Conservation (phyloP, 2,888 invertebrate species). For the Neoscelio sp. region DNA sequence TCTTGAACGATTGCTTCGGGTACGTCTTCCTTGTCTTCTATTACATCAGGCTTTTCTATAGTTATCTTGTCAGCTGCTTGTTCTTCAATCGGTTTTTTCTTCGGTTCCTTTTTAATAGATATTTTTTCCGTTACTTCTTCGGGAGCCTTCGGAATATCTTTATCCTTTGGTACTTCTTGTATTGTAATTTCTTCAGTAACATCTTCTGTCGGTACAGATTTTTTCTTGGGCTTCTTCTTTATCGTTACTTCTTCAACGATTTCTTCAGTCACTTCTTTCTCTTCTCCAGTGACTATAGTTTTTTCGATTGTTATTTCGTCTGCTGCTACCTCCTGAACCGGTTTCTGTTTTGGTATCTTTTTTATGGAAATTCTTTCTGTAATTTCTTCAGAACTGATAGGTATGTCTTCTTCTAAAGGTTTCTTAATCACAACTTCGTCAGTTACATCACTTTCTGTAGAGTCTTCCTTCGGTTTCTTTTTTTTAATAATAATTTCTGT, state of each 20-base stretch:
- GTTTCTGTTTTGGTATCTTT: no score
- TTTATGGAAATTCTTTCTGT: no score
- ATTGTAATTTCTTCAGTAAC: conserved; percentile 75
- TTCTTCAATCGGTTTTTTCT: conserved; percentile 71
- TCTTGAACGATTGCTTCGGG: conserved; percentile 70
- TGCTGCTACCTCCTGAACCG: conserved; percentile 4
- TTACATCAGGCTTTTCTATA: conserved; percentile 70
- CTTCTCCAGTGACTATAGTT: conserved; percentile 61
- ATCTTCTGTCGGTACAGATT: conserved; percentile 72
- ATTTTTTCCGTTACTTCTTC: conserved; percentile 72
- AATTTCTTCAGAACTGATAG: no score
- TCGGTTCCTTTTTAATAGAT: conserved; percentile 73
- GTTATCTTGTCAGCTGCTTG: conserved; percentile 72
- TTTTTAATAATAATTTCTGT: no score
- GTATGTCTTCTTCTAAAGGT: no score
- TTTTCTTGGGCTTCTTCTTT: conserved; percentile 73
- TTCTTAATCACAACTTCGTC: no score
- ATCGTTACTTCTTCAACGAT: conserved; percentile 56
- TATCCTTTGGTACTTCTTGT: no score
- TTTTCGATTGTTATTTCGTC: conserved; percentile 10
- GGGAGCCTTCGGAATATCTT: conserved; percentile 73
- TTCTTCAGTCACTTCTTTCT: conserved; percentile 61
- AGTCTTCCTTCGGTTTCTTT: no score
- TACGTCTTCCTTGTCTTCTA: conserved; percentile 68
- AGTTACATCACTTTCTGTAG: no score